Conservation (phyloP, 2,888 invertebrate species). For the Epinotia brunnichana region DNA sequence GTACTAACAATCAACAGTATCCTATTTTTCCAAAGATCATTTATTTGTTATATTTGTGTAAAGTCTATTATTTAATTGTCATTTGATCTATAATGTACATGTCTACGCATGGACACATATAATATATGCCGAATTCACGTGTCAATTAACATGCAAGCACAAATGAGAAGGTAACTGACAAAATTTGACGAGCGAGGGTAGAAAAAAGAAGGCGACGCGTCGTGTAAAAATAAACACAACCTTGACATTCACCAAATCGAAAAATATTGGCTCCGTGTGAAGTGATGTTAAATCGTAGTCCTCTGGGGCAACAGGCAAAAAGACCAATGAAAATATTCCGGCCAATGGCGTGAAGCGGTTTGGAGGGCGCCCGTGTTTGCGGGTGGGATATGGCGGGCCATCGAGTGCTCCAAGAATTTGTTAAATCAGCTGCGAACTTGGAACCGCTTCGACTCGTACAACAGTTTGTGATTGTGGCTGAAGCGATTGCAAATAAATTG, state of each 20-base stretch:
- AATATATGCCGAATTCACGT: too few relatives aligned
- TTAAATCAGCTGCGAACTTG: conserved; percentile 45
- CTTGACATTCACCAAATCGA: conserved; percentile 10
- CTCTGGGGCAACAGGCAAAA: conserved; percentile 30
- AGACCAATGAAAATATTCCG: conserved; percentile 52
- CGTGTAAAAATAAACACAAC: not conserved
- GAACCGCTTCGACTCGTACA: conserved; percentile 20
- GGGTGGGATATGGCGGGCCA: conserved; percentile 48
- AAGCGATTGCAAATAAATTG: conserved; percentile 12
- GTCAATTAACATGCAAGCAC: too few relatives aligned
- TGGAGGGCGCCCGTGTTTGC: conserved; percentile 55
- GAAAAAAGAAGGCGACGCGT: too few relatives aligned
- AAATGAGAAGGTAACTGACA: not conserved
- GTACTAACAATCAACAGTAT: too few relatives aligned
- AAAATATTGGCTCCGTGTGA: conserved; percentile 17
- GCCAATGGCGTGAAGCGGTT: conserved; percentile 48
- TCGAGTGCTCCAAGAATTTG: conserved; percentile 41
- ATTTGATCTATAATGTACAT: too few relatives aligned
- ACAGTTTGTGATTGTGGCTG: conserved; percentile 1
- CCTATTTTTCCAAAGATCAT: too few relatives aligned
- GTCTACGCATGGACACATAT: too few relatives aligned
- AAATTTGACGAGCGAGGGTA: not conserved
- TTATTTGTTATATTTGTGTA: too few relatives aligned
- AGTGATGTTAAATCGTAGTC: conserved; percentile 33
- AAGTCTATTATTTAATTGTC: too few relatives aligned